Conservation (phyloP, 2,113 vertebrate genomes). For the Parus major region DNA sequence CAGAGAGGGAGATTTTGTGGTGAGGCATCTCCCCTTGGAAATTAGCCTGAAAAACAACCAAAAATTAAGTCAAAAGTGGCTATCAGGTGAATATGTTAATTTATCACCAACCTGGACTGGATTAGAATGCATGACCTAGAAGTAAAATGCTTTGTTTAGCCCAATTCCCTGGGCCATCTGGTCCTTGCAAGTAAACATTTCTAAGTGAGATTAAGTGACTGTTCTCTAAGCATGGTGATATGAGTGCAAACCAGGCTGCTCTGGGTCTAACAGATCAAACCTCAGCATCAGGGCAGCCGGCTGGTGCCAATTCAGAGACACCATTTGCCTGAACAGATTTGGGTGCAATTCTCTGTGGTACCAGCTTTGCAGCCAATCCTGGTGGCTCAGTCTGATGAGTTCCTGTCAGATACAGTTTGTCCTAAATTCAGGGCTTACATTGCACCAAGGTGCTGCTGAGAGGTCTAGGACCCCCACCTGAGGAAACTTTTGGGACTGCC, state of each 20-base stretch:
- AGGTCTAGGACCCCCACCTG: not conserved
- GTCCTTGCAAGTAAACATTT: conserved; percentile 50
- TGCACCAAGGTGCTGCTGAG: not conserved
- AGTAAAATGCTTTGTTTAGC: conserved; percentile 59
- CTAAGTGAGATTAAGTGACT: conserved; percentile 52
- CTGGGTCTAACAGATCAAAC: conserved; percentile 30
- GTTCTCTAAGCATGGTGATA: conserved; percentile 32
- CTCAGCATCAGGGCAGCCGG: not conserved
- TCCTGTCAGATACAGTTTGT: not conserved
- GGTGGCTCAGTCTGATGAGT: not conserved
- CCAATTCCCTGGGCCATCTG: conserved; percentile 40
- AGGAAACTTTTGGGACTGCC: fast-evolving
- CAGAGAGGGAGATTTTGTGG: not conserved
- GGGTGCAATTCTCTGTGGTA: not conserved
- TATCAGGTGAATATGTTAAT: conserved; percentile 41
- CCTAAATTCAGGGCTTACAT: not conserved
- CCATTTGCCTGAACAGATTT: not conserved
- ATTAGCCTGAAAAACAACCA: not conserved
- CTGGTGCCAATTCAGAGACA: not conserved
- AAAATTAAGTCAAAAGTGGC: conserved; percentile 10
- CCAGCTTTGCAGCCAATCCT: not conserved
- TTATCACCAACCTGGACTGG: conserved; percentile 43
- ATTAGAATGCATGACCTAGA: conserved; percentile 50
- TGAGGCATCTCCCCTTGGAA: conserved; percentile 7
- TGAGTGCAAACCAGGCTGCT: conserved; percentile 38